These are phyloP conservation scores for Heteropelma amictum DNA, from an alignment of 2,888 invertebrate species.

Conservation along the genomic window DNA sequence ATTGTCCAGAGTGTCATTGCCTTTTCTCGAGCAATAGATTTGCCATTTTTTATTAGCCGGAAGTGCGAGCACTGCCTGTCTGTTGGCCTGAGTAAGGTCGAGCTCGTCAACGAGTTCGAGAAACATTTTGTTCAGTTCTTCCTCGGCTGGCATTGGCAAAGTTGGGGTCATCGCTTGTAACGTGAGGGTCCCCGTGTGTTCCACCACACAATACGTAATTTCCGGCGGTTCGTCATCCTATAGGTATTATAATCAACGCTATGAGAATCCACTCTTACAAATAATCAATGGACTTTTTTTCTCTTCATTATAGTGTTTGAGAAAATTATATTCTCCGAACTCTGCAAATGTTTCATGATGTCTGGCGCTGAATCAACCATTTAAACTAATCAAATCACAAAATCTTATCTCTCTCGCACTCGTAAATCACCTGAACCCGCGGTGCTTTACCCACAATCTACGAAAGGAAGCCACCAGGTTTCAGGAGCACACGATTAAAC, in stretches of 20 bases:
- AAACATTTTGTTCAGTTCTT: conserved; percentile 95
- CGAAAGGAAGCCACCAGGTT: conserved; percentile 55
- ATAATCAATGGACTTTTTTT: too few relatives aligned
- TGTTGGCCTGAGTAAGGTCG: conserved; percentile 95
- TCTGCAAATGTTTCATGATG: too few relatives aligned
- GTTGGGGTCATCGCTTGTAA: conserved; percentile 94
- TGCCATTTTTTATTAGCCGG: conserved; percentile 98
- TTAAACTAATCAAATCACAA: neutral
- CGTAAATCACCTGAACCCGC: conserved; percentile 9
- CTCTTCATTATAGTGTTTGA: too few relatives aligned
- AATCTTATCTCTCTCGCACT: neutral
- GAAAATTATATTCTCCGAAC: too few relatives aligned
- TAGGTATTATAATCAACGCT: conserved; percentile 53
- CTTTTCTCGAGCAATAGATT: conserved; percentile 94
- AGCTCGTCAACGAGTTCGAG: conserved; percentile 97
- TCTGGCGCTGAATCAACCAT: too few relatives aligned
- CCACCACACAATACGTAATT: conserved; percentile 96
- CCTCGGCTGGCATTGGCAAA: conserved; percentile 95
- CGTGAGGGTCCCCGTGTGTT: conserved; percentile 90
- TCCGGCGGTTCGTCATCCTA: conserved; percentile 97
- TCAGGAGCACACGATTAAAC: conserved; percentile 32
- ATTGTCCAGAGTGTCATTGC: conserved; percentile 82
- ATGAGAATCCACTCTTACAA: neutral
- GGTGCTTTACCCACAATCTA: neutral
- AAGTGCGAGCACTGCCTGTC: conserved; percentile 95